A percentile compares a stretch with the other conserved stretches of the same genome.
phyloP scores from a whole-genome alignment of 2,113 vertebrate species.

The Hipposideros armiger region DNA sequence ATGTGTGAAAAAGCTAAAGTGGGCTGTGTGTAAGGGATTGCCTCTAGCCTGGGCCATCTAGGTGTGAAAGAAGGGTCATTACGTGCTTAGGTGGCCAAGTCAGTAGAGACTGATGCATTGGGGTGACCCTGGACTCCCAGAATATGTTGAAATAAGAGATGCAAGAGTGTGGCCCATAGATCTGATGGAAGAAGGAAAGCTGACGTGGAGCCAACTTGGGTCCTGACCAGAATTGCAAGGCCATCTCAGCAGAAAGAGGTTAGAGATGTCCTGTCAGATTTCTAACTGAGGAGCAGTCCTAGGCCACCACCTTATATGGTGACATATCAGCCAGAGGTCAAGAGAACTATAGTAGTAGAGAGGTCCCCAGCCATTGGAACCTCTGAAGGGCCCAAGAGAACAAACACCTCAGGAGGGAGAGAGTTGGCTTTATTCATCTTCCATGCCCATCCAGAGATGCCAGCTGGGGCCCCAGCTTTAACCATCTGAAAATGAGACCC shows the following conservation, averaged over 20 bases:
- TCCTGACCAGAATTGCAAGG: neutral
- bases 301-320: neutral
- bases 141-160: neutral
- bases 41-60: neutral
- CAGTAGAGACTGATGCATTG: neutral
- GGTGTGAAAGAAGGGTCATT: neutral
- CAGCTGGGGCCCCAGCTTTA: neutral
- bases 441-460: neutral
- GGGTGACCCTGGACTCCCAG: neutral
- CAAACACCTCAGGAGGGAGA: neutral
- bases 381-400: conserved; percentile 3
- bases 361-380: neutral
- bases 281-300: neutral
- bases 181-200: neutral
- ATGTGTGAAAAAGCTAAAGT: neutral
- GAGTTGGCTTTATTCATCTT: conserved; percentile 39
- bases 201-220: neutral
- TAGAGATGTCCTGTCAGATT: neutral
- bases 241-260: neutral
- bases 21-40: neutral
- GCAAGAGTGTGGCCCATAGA: neutral
- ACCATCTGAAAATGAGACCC: conserved; percentile 11
- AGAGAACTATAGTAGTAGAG: neutral
- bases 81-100: neutral
- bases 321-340: neutral